phyloP scores from a whole-genome alignment of 2,113 vertebrate genomes.

The Mesembrinibis cayennensis region DNA sequence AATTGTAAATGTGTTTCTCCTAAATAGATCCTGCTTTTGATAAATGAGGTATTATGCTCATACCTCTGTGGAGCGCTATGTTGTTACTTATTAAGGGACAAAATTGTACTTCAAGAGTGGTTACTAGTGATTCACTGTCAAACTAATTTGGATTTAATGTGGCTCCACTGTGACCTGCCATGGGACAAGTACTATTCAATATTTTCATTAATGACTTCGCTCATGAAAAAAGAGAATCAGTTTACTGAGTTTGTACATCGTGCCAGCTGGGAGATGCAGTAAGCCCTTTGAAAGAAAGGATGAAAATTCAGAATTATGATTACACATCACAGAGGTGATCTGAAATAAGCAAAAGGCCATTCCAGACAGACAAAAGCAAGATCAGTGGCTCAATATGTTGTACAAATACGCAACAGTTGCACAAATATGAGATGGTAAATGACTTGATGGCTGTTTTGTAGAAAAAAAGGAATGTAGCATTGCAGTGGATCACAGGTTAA shows the following conservation, averaged over 20 bases:
- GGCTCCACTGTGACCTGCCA: background rate
- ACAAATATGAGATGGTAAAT: background rate
- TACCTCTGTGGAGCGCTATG: background rate
- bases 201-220: background rate
- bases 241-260: background rate
- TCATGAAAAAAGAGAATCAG: background rate
- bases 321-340: background rate
- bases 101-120: background rate
- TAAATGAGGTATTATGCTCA: background rate
- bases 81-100: background rate
- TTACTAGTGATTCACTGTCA: constrained; percentile 25
- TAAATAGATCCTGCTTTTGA: background rate
- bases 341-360: background rate
- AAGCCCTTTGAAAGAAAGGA: background rate
- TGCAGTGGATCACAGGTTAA: background rate
- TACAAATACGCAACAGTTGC: background rate
- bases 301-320: background rate
- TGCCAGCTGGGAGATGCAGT: background rate
- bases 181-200: background rate
- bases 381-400: background rate
- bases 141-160: background rate
- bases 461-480: background rate
- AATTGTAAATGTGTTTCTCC: background rate
- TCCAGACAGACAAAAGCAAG: background rate
- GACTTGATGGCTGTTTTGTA: background rate